These are phyloP conservation scores for Riptortus pedestris DNA, from an alignment of 1,140 invertebrate genomes.

Conservation along the genomic window DNA sequence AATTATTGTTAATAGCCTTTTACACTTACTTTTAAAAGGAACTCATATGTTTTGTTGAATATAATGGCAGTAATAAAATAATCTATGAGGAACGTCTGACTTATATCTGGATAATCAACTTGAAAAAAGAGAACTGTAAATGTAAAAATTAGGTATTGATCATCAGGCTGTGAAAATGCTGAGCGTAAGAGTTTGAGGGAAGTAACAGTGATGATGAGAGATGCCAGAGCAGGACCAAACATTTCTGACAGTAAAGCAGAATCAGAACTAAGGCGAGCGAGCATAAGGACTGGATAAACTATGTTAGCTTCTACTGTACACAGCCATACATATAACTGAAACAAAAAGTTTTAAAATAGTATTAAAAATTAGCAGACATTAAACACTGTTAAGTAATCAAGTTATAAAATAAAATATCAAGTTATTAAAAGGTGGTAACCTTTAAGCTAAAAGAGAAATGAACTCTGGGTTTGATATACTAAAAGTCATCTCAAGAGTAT, in stretches of 20 bases:
- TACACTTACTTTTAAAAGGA: conserved; percentile 65
- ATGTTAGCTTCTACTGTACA: conserved; percentile 87
- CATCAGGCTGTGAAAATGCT: conserved; percentile 83
- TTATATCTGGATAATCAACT: conserved; percentile 60
- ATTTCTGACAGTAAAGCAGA: conserved; percentile 61
- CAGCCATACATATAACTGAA: conserved; percentile 74
- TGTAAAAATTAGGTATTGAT: conserved; percentile 83
- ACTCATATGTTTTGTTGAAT: conserved; percentile 74
- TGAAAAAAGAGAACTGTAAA: conserved; percentile 86
- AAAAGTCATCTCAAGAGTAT: too few relatives aligned
- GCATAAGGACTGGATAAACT: conserved; percentile 80
- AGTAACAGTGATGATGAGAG: conserved; percentile 76
- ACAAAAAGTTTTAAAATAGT: conserved; percentile 30
- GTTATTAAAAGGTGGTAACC: too few relatives aligned
- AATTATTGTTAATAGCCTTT: too few relatives aligned
- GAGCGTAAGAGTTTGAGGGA: conserved; percentile 81
- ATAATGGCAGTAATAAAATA: conserved; percentile 84
- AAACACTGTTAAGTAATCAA: too few relatives aligned
- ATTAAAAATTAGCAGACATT: too few relatives aligned
- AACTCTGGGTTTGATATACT: too few relatives aligned
- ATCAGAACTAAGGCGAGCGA: conserved; percentile 79
- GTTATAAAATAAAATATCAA: too few relatives aligned
- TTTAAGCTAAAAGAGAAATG: too few relatives aligned
- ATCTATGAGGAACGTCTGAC: conserved; percentile 83
- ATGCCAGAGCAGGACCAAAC: conserved; percentile 64